Evolutionary conservation across 2,888 invertebrate genomes (phyloP), one percentile per base, ranked within the genome.

Genomic region (Trimorus sp.): DNA sequence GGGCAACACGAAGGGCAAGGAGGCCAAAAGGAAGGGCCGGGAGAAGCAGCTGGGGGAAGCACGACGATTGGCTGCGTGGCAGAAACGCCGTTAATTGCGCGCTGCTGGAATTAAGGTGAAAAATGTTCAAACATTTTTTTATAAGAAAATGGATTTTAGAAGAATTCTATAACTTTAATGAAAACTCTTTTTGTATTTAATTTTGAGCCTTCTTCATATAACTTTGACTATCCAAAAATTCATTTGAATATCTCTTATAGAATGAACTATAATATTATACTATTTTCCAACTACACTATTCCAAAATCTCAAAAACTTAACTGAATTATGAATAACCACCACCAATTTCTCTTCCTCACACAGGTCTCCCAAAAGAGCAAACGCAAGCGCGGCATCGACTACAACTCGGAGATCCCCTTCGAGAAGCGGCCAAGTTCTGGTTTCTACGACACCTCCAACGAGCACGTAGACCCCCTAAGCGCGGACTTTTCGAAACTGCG

Each of bases 31-130:
- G 81, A 97, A 97, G 92, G 99, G 99, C 0, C 94, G 99, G 53
- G 99, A 99, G 91, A 99, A 99, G 92, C 99, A 99, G 91, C 92
- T 99, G 84, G 99, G 99, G 91, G 99, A 99, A 92, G 99, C 99
- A 0, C 94, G 99, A 37, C 94, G 99, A 15, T 93, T 99, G 56
- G 99, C 99, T 0, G 98, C 99, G 0, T 92, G 99, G 69, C 99
- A 99, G 92, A 99, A 99, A 92, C 94, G 99, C n/a, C 93, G 99
- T 51, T 99, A 99, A 92, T 93, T 99, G 54, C 95, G 98, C 85
- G 99, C 99, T 82, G 99, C 99, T 16, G 99, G 99, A 6, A 99
- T 99, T 83, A 95, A 93, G 85, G 93, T 93, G 26, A 26, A n/a
- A n/a, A n/a, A n/a, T n/a, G n/a, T n/a, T n/a, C n/a, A n/a, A n/a